Base-by-base conservation (phyloP, 2,888 invertebrate genomes). In the Yponomeuta plumbellus region DNA sequence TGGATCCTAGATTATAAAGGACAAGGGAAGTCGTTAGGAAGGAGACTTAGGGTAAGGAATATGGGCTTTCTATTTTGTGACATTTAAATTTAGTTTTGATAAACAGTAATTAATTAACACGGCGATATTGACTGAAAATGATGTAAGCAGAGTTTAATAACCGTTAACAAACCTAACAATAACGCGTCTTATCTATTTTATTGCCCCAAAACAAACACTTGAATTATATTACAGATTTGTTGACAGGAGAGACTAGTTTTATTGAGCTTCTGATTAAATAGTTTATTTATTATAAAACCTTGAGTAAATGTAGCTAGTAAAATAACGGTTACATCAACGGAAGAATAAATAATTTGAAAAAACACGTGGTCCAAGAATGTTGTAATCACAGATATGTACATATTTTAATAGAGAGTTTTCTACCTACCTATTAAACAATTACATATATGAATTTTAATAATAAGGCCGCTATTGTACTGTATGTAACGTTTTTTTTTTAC, bases 1-100 rank as follows among this genome's bases (percentile, higher is more conserved):
- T 92, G 91, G 77, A 94, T 92, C 88, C 94, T 94, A 84, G 69
- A 67, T 62, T 66, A 63, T 68, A 67, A 22, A 57, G n/a, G 39
- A 21, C 26, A 65, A 59, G 58, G 59, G 22, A 34, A 52, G 44
- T 17, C 17, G 44, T 39, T 39, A 34, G 65, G 21, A 64, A 23
- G 13, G 34, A 61, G 2, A 8, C 8, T 8, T 21, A 58, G 57
- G 11, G 11, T 11, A 6, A 5, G 58, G 20, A 22, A 26, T 5
- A 5, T 26, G 34, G 8, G 8, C 26, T 26, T 34, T 34, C 34
- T 8, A 34, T 5, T 34, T 34, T 6, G 8, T 34, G 34, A 8
- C 1, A 34, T 34, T 34, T 34, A 5, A 34, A 34, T 34, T 34
- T 8, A 8, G 34, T 34, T 8, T 34, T 23, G 10, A 23, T 1